Evolutionary conservation across 2,888 invertebrate genomes (phyloP).

Genomic region (Mythimna impura): DNA sequence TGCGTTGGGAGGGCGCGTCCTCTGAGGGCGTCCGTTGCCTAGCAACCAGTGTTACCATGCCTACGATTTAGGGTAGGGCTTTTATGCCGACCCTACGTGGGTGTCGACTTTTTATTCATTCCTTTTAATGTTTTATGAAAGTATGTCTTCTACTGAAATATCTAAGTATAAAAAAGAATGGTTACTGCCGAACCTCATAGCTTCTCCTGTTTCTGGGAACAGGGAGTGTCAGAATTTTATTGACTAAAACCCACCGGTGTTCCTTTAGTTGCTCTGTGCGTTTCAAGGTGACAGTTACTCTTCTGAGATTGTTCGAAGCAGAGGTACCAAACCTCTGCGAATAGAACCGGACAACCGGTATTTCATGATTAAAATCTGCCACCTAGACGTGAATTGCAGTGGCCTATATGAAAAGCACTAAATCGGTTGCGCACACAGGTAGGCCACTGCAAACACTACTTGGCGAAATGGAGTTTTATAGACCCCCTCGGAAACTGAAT

Average conservation of each 20-base stretch:
- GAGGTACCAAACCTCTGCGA: not conserved
- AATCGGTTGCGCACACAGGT: no score
- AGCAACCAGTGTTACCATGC: slow-evolving; percentile 57
- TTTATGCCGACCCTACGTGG: slow-evolving; percentile 21
- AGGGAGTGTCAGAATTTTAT: no score
- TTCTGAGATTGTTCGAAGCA: no score
- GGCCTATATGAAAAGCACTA: no score
- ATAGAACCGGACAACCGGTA: not conserved
- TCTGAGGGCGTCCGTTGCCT: slow-evolving; percentile 66
- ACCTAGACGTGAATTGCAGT: no score
- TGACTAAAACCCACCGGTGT: no score
- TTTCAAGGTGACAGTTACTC: no score
- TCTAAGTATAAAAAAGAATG: not conserved
- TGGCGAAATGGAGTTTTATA: not conserved
- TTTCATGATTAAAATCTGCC: not conserved
- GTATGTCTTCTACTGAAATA: not conserved
- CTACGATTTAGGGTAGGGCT: slow-evolving; percentile 46
- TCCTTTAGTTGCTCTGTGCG: no score
- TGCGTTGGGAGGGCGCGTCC: slow-evolving; percentile 67
- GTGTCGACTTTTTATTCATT: slow-evolving; percentile 40
- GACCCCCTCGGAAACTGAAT: no score
- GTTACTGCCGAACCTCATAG: not conserved
- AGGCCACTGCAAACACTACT: no score
- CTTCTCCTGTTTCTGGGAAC: no score
- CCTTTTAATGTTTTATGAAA: slow-evolving; percentile 30